Base-by-base conservation (phyloP, 2,888 invertebrate genomes). In the Schizotus pectinicornis region DNA sequence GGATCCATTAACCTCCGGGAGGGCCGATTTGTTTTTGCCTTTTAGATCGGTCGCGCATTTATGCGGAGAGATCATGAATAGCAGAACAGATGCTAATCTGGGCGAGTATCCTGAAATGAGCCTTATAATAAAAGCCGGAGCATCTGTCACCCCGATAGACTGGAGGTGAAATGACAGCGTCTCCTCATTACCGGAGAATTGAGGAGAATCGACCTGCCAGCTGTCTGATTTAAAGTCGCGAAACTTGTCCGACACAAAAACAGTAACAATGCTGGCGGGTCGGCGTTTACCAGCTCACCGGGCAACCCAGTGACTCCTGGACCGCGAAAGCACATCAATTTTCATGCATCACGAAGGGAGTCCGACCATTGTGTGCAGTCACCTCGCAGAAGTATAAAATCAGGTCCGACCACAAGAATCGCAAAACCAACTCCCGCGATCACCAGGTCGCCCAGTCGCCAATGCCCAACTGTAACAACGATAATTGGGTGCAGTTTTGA, bases 211-310 rank as follows among this genome's bases (percentile, higher is more conserved):
- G 56, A 63, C 63, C 61, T 61, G 61, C 59, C 66, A 66, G 61
- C 64, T 64, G 66, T 61, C 66, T 66, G 66, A 70, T 70, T 70
- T 68, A 70, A 59, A 70, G 63, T 70, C 68, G 71, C 67, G 67
- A 70, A 70, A 71, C 68, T 71, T 68, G 71, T 70, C 71, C 69
- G 48, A 57, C 64, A 67, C 70, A 72, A 71, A 70, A 71, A 73
- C 71, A 71, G 68, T 59, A 70, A 70, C 70, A 71, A 68, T 69
- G 67, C 64, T 58, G 43, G 43, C 51, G 57, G 57, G 59, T 64
- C 54, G 48, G 43, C 39, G 38, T 45, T 58, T 48, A 58, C 48
- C 59, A 46, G 56, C 62, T 57, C 62, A 63, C 59, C 61, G 50
- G 47, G 61, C 68, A 67, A 64, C 68, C 68, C 61, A 67, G 63